These are phyloP conservation scores for Leptinotarsa lineolata DNA, from an alignment of 1,140 invertebrate species.

Conservation along the genomic window DNA sequence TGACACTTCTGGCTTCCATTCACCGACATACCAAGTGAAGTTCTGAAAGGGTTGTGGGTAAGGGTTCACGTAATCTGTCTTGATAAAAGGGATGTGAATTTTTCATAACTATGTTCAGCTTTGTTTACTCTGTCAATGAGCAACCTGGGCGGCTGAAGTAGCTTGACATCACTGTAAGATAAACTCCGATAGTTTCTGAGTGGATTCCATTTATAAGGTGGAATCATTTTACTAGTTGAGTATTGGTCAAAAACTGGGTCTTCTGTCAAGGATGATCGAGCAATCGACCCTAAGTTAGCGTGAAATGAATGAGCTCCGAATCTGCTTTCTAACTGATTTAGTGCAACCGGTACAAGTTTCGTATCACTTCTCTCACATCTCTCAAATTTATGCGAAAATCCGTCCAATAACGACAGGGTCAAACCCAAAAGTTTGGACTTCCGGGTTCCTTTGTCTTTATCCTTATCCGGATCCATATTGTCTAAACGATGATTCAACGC, in stretches of 20 bases:
- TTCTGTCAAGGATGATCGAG: no score
- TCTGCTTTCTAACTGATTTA: no score
- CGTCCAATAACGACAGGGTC: no score
- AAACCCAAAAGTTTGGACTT: no score
- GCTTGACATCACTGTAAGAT: constrained; percentile 44
- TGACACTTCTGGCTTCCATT: background rate
- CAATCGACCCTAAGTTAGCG: no score
- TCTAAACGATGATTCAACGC: constrained; percentile 22
- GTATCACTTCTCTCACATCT: no score
- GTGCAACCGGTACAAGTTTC: no score
- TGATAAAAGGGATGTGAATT: constrained; percentile 1
- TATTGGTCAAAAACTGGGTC: no score
- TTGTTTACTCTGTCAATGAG: background rate
- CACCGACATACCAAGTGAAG: constrained; percentile 19
- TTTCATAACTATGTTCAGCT: constrained; percentile 7
- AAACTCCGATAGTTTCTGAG: constrained; percentile 45
- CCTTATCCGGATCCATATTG: constrained; percentile 9
- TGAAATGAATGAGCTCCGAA: no score
- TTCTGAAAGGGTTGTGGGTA: background rate
- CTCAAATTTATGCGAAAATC: no score
- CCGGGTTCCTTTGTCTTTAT: background rate
- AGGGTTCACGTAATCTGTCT: no score
- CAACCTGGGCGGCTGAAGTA: constrained; percentile 39
- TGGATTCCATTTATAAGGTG: constrained; percentile 7
- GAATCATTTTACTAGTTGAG: no score